These are phyloP conservation scores for Chrysopa pallens DNA, from an alignment of 1,140 invertebrate genomes.

Conservation along the genomic window DNA sequence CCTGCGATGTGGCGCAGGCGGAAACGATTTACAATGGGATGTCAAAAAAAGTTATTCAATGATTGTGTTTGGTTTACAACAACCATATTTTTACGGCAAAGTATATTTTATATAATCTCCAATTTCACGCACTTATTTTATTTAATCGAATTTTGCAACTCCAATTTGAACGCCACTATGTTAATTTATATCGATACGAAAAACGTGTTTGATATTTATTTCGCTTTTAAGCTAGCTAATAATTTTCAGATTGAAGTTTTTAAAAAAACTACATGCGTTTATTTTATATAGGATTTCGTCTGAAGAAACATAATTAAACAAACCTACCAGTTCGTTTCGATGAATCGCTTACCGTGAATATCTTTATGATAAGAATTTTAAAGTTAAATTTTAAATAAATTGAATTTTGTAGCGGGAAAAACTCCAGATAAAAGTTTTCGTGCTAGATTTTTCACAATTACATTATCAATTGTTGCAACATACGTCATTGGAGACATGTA, in stretches of 20 bases:
- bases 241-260: too few relatives aligned
- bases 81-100: conserved; percentile 44
- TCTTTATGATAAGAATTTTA: too few relatives aligned
- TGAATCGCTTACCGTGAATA: too few relatives aligned
- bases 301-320: too few relatives aligned
- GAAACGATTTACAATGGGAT: conserved; percentile 15
- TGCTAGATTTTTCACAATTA: conserved; percentile 36
- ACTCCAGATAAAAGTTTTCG: conserved; percentile 35
- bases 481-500: conserved; percentile 56
- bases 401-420: conserved; percentile 21
- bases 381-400: background rate
- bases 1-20: conserved; percentile 28
- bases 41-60: conserved; percentile 28
- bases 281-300: conserved; percentile 16
- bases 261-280: too few relatives aligned
- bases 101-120: conserved; percentile 30
- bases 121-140: too few relatives aligned
- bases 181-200: too few relatives aligned
- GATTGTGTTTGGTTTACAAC: conserved; percentile 47
- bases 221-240: too few relatives aligned
- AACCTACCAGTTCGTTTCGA: too few relatives aligned
- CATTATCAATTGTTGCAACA: conserved; percentile 43
- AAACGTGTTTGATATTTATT: too few relatives aligned
- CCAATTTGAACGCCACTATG: too few relatives aligned
- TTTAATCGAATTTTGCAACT: too few relatives aligned